A percentile compares a stretch with the other conserved stretches of the same genome.
phyloP scores from a whole-genome alignment of 2,888 invertebrate species.

The Tanypteryx hageni region DNA sequence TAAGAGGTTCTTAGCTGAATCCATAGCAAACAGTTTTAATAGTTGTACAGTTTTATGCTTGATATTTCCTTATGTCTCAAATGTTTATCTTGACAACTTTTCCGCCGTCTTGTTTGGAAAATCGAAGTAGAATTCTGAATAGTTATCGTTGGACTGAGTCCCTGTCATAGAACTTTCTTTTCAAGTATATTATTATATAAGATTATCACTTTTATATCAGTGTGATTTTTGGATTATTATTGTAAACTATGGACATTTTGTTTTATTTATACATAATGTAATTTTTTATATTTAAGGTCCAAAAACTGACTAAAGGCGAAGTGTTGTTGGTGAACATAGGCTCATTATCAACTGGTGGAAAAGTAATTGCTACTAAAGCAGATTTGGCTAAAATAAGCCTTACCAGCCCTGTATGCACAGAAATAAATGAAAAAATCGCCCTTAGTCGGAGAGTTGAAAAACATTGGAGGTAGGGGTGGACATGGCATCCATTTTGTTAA shows the following conservation, averaged over 20 bases:
- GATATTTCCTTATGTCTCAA: no score
- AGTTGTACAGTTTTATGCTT: no score
- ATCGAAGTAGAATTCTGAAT: no score
- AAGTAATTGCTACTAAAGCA: conserved; percentile 95
- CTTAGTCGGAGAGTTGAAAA: conserved; percentile 98
- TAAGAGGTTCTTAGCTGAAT: no score
- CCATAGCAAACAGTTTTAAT: no score
- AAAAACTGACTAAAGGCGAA: conserved; percentile 93
- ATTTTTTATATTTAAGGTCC: conserved; percentile 79
- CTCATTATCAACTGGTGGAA: conserved; percentile 97
- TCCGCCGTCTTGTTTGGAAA: no score
- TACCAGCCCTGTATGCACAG: conserved; percentile 99
- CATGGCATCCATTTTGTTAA: neutral
- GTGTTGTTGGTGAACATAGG: conserved; percentile 98
- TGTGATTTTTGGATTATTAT: neutral
- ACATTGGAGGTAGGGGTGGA: conserved; percentile 97
- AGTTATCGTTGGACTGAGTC: neutral
- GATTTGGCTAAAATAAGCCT: conserved; percentile 98
- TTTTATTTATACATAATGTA: neutral
- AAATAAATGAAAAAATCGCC: conserved; percentile 99
- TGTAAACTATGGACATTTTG: neutral
- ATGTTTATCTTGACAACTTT: no score
- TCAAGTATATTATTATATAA: neutral
- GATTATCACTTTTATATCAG: no score
- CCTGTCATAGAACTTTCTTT: conserved; percentile 12